Evolutionary conservation across 2,888 invertebrate genomes (phyloP).

Genomic region (Eupsilia transversa): DNA sequence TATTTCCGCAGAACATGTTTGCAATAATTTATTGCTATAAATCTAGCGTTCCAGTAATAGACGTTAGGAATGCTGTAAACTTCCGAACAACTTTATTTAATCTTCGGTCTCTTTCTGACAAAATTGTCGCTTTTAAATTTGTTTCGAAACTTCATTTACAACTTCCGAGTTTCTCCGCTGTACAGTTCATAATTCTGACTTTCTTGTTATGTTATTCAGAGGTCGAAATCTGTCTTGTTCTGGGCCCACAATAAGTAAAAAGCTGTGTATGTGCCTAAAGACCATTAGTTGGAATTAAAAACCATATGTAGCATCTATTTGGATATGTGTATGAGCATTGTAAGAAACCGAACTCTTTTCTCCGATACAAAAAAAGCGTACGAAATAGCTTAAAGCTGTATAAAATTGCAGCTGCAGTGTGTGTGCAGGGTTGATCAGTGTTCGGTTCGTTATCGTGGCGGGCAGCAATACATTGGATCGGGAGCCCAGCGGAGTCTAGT

Average conservation of each 20-base stretch:
- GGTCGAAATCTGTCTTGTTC: constrained; percentile 42
- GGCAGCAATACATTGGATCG: constrained; percentile 76
- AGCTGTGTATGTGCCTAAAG: constrained; percentile 12
- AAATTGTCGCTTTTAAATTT: constrained; percentile 67
- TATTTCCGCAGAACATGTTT: constrained; percentile 51
- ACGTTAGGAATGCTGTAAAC: constrained; percentile 65
- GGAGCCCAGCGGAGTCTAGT: constrained; percentile 75
- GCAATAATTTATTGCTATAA: constrained; percentile 55
- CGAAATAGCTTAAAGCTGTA: constrained; percentile 57
- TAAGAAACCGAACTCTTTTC: constrained; percentile 49
- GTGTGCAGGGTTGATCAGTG: constrained; percentile 74
- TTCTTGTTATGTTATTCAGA: constrained; percentile 56
- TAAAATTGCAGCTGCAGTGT: constrained; percentile 68
- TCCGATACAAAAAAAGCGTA: constrained; percentile 60
- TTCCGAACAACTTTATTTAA: constrained; percentile 62
- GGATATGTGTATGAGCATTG: constrained; percentile 20
- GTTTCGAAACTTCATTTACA: constrained; percentile 62
- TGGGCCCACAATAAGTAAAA: neutral
- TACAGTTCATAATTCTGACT: constrained; percentile 60
- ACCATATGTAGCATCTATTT: constrained; percentile 1
- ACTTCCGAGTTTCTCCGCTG: constrained; percentile 59
- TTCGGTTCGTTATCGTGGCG: constrained; percentile 78
- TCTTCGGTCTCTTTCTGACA: constrained; percentile 62
- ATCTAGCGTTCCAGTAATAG: constrained; percentile 62
- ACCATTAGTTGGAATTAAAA: constrained; percentile 8